Percentiles rank a stretch among this genome's conserved stretches.
Evolutionary conservation across 2,888 invertebrate genomes (phyloP).

Genomic region (Cephus pulcher): DNA sequence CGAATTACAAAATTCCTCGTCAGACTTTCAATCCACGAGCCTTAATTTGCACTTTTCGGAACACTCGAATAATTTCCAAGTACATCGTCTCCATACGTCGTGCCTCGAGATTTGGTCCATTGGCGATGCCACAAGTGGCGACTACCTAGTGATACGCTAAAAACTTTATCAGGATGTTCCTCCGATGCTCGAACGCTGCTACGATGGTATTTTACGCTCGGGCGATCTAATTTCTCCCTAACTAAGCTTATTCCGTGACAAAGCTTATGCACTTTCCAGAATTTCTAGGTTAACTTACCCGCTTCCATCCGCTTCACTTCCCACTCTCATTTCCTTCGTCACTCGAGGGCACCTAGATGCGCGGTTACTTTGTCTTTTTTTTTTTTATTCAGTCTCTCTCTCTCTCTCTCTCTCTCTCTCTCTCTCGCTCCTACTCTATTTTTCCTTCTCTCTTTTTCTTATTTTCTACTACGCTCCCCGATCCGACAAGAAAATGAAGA

Average conservation of each 20-base stretch:
- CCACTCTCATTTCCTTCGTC: neutral
- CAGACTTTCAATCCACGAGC: too few relatives aligned
- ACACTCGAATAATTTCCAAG: neutral
- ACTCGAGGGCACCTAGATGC: neutral
- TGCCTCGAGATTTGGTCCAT: neutral
- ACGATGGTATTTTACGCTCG: slow-evolving; percentile 50
- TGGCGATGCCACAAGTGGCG: neutral
- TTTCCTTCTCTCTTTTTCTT: neutral
- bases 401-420: too few relatives aligned
- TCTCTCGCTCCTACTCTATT: too few relatives aligned
- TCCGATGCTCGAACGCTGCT: slow-evolving; percentile 40
- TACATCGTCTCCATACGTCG: neutral
- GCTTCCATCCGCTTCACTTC: slow-evolving; percentile 6
- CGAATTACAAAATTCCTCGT: too few relatives aligned
- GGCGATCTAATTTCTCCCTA: slow-evolving; percentile 45
- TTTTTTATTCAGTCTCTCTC: neutral
- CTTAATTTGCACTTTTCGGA: too few relatives aligned
- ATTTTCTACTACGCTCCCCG: neutral
- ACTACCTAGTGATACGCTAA: neutral
- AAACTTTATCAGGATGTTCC: neutral
- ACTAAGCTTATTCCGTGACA: slow-evolving; percentile 54
- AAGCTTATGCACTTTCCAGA: slow-evolving; percentile 51
- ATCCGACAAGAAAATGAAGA: neutral
- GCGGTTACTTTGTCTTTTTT: neutral
- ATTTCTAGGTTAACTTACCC: slow-evolving; percentile 44